Base-by-base conservation (phyloP, 2,113 vertebrate genomes). In the Nicator chloris region DNA sequence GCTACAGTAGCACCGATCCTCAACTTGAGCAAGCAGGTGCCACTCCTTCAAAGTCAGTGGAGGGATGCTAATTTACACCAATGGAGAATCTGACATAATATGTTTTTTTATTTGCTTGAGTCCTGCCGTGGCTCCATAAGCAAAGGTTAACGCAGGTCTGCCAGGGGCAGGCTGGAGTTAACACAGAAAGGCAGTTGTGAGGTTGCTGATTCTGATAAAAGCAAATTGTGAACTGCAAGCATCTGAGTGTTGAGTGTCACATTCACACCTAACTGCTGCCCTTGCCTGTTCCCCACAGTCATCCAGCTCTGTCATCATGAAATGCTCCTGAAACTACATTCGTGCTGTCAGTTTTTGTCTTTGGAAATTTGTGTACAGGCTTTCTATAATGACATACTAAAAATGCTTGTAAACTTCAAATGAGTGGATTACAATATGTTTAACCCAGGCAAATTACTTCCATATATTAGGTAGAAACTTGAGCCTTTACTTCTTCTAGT, bases 91-190 rank as follows among this genome's bases (percentile, higher is more conserved):
- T 95, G 61, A 80, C 75, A 59, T 81, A 39, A 20, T 77, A 13
- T 91, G 90, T 93, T 95, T 96, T 97, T 96, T 95, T 96, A 92
- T 95, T 97, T 97, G 89, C 78, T 92, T 78, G 88, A 95, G 65
- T 89, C 94, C 86, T 93, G 90, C 95, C 40, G 92, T 96, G 95
- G 95, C 86, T 97, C 82, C 88, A 96, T 97, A 96, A 96, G 96
- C 95, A 97, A 96, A 96, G 92, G 93, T 94, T 97, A 97, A 96
- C 68, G 80, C 93, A 95, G 95, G 95, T 97, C 93, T 95, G 93
- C 90, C 83, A 77, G 90, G 94, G 95, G 96, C 95, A 96, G 92
- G 75, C 93, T 95, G 91, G 57, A 95, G 96, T 92, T 97, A 97
- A 95, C 94, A 45, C 64, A 94, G 97, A 96, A 95, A 88, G 90